A percentile compares a stretch with the other conserved stretches of the same genome.
phyloP scores from a whole-genome alignment of 2,888 invertebrate genomes.

The Eremobia ochroleuca region DNA sequence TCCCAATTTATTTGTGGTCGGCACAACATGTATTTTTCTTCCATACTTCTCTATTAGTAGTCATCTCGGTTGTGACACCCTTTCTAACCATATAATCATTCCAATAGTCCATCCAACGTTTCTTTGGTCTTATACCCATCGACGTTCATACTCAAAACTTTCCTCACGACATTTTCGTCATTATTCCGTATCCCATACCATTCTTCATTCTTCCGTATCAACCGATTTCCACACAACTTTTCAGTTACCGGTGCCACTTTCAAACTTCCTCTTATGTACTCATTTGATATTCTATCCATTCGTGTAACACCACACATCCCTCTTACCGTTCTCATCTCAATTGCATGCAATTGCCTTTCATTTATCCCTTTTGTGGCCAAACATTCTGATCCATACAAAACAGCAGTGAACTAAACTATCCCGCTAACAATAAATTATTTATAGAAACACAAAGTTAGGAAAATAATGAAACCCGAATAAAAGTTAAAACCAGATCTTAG shows the following conservation, averaged over 20 bases:
- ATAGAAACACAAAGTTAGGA: not conserved
- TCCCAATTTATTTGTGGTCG: no score
- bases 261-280: not conserved
- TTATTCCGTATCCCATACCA: not conserved
- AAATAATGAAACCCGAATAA: slow-evolving; percentile 8
- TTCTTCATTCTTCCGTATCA: no score
- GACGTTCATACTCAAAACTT: not conserved
- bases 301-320: not conserved
- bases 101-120: not conserved
- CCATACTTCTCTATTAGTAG: no score
- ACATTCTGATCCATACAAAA: not conserved
- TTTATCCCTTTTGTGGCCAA: not conserved
- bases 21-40: no score
- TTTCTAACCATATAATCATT: no score
- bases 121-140: not conserved
- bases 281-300: not conserved
- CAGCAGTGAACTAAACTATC: not conserved
- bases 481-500: not conserved
- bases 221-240: not conserved
- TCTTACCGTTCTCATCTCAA: not conserved
- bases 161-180: not conserved
- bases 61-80: no score
- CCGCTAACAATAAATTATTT: not conserved
- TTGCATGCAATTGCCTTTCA: not conserved
- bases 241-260: not conserved